phyloP scores from a whole-genome alignment of 2,888 invertebrate genomes.

The Drosophila fungiperda region DNA sequence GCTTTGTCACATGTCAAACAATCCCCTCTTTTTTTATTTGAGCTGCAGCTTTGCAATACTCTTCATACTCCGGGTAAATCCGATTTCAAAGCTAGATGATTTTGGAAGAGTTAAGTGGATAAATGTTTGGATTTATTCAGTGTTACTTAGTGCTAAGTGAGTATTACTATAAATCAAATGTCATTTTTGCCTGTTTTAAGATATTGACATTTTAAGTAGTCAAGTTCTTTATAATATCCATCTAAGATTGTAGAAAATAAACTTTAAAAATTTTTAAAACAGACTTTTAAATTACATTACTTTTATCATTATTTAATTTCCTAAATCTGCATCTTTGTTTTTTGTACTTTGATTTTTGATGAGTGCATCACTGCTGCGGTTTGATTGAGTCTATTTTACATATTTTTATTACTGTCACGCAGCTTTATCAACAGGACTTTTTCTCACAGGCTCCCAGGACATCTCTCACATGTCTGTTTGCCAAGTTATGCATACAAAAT shows the following conservation, averaged over 20 bases:
- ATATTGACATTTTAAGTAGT: not conserved
- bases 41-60: slow-evolving; percentile 44
- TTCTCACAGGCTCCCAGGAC: slow-evolving; percentile 1
- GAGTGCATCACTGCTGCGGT: slow-evolving; percentile 34
- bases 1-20: slow-evolving; percentile 55
- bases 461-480: slow-evolving; percentile 49
- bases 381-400: not conserved
- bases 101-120: not conserved
- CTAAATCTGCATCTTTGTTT: not conserved
- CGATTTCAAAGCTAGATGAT: not conserved
- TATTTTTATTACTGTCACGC: slow-evolving; percentile 46
- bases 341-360: not conserved
- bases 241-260: not conserved
- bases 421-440: slow-evolving; percentile 58
- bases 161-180: not conserved
- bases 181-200: not conserved
- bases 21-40: slow-evolving; percentile 31
- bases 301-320: not conserved
- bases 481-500: slow-evolving; percentile 46
- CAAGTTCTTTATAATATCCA: not conserved
- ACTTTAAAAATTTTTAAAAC: no score
- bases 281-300: no score
- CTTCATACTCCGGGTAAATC: slow-evolving; percentile 15
- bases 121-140: not conserved
- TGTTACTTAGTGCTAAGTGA: not conserved